Percentiles rank a stretch among this genome's conserved stretches.
These are phyloP conservation scores for Serrognathus titanus DNA, from an alignment of 2,888 invertebrate genomes.

Conservation along the genomic window DNA sequence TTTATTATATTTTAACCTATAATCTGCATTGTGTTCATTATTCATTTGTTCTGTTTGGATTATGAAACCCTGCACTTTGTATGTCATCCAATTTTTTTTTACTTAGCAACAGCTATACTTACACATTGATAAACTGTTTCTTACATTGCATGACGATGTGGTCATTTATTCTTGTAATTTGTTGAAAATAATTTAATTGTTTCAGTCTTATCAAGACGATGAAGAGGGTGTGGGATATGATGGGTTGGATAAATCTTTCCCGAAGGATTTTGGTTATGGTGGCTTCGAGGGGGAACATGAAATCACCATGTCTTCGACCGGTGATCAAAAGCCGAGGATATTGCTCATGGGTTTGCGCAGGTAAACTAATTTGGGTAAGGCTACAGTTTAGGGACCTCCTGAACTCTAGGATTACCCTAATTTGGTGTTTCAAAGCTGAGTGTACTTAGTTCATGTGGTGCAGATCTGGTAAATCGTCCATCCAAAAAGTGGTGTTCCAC, in stretches of 20 bases:
- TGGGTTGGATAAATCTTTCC: conserved; percentile 67
- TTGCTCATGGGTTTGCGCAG: conserved; percentile 91
- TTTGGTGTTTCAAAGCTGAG: too few species aligned
- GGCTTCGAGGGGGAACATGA: conserved; percentile 80
- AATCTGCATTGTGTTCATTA: too few species aligned
- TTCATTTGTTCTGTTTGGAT: too few species aligned
- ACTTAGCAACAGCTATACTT: too few species aligned
- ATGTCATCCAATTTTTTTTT: too few species aligned
- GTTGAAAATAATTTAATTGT: conserved; percentile 1
- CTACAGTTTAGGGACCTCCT: neutral
- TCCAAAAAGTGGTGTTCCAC: conserved; percentile 99
- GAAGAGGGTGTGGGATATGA: conserved; percentile 47
- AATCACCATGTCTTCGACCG: conserved; percentile 57
- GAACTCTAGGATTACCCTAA: too few species aligned
- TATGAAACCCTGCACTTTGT: too few species aligned
- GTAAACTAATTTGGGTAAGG: conserved; percentile 46
- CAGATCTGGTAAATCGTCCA: conserved; percentile 98
- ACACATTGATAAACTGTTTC: too few species aligned
- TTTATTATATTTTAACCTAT: too few species aligned
- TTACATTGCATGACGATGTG: too few species aligned
- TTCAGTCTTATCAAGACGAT: conserved; percentile 47
- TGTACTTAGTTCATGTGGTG: too few species aligned
- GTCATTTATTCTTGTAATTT: too few species aligned
- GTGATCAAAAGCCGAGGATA: conserved; percentile 88
- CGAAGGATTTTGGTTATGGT: conserved; percentile 91